A percentile compares a stretch with the other conserved stretches of the same genome.
Conservation (phyloP, 2,888 invertebrate genomes). For the Maniola hyperantus region DNA sequence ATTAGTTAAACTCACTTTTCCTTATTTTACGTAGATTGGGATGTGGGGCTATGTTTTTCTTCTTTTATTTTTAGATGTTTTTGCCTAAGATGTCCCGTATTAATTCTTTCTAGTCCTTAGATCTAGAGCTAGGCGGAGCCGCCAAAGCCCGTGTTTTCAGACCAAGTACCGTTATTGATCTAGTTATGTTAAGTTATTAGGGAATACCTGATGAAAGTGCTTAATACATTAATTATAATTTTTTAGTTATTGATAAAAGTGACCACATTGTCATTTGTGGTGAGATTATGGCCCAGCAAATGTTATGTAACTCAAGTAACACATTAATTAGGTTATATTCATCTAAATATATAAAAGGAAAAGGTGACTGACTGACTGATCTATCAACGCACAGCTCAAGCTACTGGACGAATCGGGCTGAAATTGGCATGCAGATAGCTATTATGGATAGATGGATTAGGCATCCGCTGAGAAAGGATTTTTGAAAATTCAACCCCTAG, state of each 20-base stretch:
- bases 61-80: too few relatives aligned
- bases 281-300: not conserved
- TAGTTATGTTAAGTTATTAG: not conserved
- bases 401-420: too few relatives aligned
- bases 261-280: conserved; percentile 7
- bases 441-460: too few relatives aligned
- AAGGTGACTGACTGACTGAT: too few relatives aligned
- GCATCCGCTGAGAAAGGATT: too few relatives aligned
- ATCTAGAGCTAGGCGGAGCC: not conserved
- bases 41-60: too few relatives aligned
- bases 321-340: conserved; percentile 6
- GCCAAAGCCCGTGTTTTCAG: not conserved
- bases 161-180: not conserved
- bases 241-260: not conserved
- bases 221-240: not conserved
- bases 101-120: not conserved
- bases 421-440: too few relatives aligned
- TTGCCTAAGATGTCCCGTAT: too few relatives aligned
- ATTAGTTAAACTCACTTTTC: not conserved
- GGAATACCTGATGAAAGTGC: not conserved
- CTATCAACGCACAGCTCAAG: too few relatives aligned
- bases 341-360: too few relatives aligned
- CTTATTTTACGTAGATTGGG: not conserved
- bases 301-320: conserved; percentile 10
- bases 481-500: too few relatives aligned